phyloP scores from a whole-genome alignment of 2,797 vertebrate species.

The Enteromius viviparus region DNA sequence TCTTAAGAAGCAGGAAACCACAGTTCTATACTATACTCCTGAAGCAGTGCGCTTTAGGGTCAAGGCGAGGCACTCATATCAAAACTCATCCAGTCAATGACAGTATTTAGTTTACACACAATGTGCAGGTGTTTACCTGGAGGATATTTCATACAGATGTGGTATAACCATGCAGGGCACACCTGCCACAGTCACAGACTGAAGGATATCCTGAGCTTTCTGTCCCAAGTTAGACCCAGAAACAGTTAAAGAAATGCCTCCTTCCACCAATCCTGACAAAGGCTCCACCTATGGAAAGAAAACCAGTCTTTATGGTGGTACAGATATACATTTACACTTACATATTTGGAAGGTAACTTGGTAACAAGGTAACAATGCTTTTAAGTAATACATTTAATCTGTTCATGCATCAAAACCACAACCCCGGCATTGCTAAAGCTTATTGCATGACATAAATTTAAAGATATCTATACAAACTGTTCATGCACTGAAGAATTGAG shows the following conservation, averaged over 20 bases:
- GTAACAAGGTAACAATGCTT: not conserved
- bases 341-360: not conserved
- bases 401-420: not conserved
- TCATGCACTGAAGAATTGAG: not conserved
- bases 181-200: slow-evolving; percentile 87
- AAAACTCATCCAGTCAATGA: not conserved
- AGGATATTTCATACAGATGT: slow-evolving; percentile 90
- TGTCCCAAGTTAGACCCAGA: slow-evolving; percentile 96
- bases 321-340: not conserved
- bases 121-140: slow-evolving; percentile 79
- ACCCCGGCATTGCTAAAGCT: not conserved
- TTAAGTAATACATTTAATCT: not conserved
- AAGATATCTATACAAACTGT: not conserved
- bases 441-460: not conserved
- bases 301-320: not conserved
- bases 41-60: not conserved
- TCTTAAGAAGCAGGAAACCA: not conserved
- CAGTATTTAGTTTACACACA: not conserved
- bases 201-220: slow-evolving; percentile 88
- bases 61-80: not conserved
- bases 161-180: slow-evolving; percentile 85
- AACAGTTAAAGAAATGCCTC: slow-evolving; percentile 90
- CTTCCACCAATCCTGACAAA: slow-evolving; percentile 89
- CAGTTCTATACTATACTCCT: not conserved
- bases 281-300: slow-evolving; percentile 84